These are phyloP conservation scores for Adineta ricciae DNA, from an alignment of 2,888 invertebrate species.

Conservation along the genomic window DNA sequence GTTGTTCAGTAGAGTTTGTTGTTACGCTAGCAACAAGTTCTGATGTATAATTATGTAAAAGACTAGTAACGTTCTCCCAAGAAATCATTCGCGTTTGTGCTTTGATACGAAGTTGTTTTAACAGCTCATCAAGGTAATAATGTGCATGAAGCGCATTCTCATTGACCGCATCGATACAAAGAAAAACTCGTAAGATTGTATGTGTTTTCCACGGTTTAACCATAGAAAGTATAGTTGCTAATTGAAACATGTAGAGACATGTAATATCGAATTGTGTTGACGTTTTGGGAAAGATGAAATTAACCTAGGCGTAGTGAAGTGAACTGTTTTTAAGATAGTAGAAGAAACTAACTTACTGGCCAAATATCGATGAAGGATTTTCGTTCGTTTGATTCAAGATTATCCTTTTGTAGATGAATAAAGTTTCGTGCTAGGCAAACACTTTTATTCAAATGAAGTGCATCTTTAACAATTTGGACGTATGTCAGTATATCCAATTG, in stretches of 20 bases:
- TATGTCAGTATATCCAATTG: conserved; percentile 59
- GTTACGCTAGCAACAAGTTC: conserved; percentile 23
- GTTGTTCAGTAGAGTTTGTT: conserved; percentile 11
- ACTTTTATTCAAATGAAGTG: conserved; percentile 83
- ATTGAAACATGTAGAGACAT: conserved; percentile 84
- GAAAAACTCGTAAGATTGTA: conserved; percentile 67
- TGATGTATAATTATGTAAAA: conserved; percentile 36
- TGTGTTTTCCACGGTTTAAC: conserved; percentile 60
- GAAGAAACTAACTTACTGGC: conserved; percentile 59
- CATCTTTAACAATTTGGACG: conserved; percentile 73
- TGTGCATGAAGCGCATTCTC: conserved; percentile 43
- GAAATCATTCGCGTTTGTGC: conserved; percentile 62
- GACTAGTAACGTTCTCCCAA: conserved; percentile 51
- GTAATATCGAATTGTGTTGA: conserved; percentile 74
- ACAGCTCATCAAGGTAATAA: conserved; percentile 54
- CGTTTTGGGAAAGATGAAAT: conserved; percentile 70
- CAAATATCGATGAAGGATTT: conserved; percentile 83
- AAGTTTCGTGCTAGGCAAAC: conserved; percentile 85
- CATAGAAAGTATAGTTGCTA: conserved; percentile 88
- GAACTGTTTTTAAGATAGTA: not conserved
- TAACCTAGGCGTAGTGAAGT: conserved; percentile 44
- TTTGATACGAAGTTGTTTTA: conserved; percentile 73
- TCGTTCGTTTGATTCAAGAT: conserved; percentile 54
- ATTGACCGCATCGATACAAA: conserved; percentile 57
- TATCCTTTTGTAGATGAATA: conserved; percentile 62